These are phyloP conservation scores for Triplophysa bombifrons DNA, from an alignment of 2,797 vertebrate species.

Conservation along the genomic window DNA sequence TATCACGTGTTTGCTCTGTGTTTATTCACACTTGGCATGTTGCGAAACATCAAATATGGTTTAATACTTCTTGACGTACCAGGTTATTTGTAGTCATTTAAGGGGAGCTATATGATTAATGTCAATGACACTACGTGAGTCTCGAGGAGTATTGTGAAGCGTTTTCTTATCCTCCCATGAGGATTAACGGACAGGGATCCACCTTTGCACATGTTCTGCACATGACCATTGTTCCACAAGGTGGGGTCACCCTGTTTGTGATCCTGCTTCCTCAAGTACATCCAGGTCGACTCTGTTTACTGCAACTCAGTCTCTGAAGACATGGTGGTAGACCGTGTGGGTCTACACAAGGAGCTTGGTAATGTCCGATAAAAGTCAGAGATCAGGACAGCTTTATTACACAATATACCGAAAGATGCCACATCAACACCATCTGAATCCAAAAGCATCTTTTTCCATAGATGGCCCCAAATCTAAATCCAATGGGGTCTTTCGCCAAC, in stretches of 20 bases:
- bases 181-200: constrained; percentile 38
- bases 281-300: constrained; percentile 71
- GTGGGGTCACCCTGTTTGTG: constrained; percentile 52
- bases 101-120: not conserved
- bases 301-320: constrained; percentile 51
- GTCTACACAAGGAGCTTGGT: constrained; percentile 30
- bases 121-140: constrained; percentile 31
- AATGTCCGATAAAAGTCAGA: not conserved
- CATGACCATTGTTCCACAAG: constrained; percentile 50
- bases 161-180: constrained; percentile 38
- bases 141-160: constrained; percentile 37
- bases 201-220: constrained; percentile 36
- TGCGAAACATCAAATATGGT: too few species aligned
- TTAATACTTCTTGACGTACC: too few species aligned
- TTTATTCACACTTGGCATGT: too few species aligned
- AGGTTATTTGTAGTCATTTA: too few species aligned
- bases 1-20: too few species aligned
- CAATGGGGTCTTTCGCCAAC: not conserved
- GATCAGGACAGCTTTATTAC: not conserved
- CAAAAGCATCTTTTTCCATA: not conserved
- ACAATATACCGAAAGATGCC: not conserved
- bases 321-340: constrained; percentile 30
- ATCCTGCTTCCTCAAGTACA: constrained; percentile 72
- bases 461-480: not conserved
- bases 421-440: not conserved